These are phyloP conservation scores for Antheraea pernyi DNA, from an alignment of 1,140 invertebrate genomes.

Conservation along the genomic window DNA sequence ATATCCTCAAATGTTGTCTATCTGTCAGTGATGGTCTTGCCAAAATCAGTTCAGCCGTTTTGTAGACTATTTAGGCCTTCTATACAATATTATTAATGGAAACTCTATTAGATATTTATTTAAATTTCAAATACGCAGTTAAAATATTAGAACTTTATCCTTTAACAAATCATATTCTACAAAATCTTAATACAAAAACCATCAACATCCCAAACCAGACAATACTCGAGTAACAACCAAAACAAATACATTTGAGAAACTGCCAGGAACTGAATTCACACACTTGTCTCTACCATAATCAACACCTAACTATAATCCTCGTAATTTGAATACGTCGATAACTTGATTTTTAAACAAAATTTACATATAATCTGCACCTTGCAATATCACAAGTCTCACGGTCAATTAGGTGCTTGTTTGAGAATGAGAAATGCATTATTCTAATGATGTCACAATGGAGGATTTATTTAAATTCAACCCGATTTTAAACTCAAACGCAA, in stretches of 20 bases:
- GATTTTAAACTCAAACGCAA: slow-evolving; percentile 27
- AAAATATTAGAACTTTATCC: not conserved
- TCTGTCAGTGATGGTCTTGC: no score
- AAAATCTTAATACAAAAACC: slow-evolving; percentile 12
- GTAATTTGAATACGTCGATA: slow-evolving; percentile 65
- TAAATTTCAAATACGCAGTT: not conserved
- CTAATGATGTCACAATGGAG: slow-evolving; percentile 42
- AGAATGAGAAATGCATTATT: slow-evolving; percentile 44
- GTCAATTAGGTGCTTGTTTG: slow-evolving; percentile 47
- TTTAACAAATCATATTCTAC: no score
- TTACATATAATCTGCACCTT: slow-evolving; percentile 40
- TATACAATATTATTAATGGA: no score
- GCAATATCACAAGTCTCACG: slow-evolving; percentile 31
- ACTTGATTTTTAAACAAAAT: slow-evolving; percentile 28
- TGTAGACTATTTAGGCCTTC: no score
- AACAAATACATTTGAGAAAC: slow-evolving; percentile 49
- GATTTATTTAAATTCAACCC: slow-evolving; percentile 65
- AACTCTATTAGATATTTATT: no score
- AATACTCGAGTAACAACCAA: not conserved
- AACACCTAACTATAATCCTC: slow-evolving; percentile 25
- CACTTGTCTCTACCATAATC: slow-evolving; percentile 39
- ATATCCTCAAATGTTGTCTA: no score
- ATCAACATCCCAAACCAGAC: slow-evolving; percentile 16
- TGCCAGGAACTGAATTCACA: slow-evolving; percentile 48
- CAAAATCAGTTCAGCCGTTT: no score